A percentile compares a stretch with the other conserved stretches of the same genome.
These are phyloP conservation scores for Phragmatobia fuliginosa DNA, from an alignment of 2,888 invertebrate species.

Conservation along the genomic window DNA sequence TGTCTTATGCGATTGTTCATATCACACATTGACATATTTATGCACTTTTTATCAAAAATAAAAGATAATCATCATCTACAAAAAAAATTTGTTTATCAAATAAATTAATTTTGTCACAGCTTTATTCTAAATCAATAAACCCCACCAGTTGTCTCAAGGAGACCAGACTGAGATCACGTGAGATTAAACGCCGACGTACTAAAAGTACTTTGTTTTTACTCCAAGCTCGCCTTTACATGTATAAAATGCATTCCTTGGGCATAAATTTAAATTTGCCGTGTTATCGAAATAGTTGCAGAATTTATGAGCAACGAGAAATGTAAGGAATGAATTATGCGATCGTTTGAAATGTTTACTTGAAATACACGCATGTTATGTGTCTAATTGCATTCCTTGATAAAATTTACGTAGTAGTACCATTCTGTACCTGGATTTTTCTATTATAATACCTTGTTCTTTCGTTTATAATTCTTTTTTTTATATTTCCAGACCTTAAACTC, in stretches of 20 bases:
- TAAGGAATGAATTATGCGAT: conserved; percentile 72
- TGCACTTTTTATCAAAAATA: neutral
- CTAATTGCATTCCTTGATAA: conserved; percentile 65
- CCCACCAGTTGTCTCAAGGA: conserved; percentile 62
- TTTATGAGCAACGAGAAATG: conserved; percentile 76
- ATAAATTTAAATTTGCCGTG: conserved; percentile 82
- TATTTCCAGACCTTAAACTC: too few species aligned
- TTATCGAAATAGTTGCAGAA: conserved; percentile 82
- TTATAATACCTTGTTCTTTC: neutral
- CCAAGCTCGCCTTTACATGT: conserved; percentile 73
- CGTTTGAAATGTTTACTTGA: conserved; percentile 61
- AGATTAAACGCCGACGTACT: conserved; percentile 66
- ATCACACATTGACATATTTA: neutral
- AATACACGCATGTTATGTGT: conserved; percentile 63
- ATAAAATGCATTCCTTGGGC: conserved; percentile 77
- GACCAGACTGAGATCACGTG: conserved; percentile 73
- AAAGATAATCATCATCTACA: neutral
- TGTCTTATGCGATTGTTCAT: too few species aligned
- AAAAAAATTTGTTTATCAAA: neutral
- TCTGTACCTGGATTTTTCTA: conserved; percentile 17
- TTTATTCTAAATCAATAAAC: conserved; percentile 36
- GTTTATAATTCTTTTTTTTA: too few species aligned
- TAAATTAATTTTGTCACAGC: neutral
- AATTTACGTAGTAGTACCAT: conserved; percentile 45
- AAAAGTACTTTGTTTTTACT: conserved; percentile 68